Evolutionary conservation across 2,888 invertebrate species (phyloP).

Genomic region (Podotricha telesiphe): DNA sequence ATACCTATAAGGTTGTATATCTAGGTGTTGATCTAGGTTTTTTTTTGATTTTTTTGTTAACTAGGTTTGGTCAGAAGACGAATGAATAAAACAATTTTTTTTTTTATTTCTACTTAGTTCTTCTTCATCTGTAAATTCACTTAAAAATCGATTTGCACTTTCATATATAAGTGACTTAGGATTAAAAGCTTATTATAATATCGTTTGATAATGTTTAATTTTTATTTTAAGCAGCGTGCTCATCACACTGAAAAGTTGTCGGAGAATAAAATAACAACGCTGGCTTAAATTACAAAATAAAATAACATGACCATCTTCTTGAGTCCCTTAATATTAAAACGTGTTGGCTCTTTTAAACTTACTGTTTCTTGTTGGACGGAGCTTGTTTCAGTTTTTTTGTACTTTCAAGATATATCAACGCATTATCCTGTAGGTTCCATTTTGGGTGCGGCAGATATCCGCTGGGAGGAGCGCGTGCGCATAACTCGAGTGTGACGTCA

Average conservation of each 20-base stretch:
- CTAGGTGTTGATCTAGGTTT: too few relatives aligned
- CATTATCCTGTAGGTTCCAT: slow-evolving; percentile 76
- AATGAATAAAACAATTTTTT: too few relatives aligned
- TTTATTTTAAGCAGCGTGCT: slow-evolving; percentile 31
- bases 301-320: slow-evolving; percentile 59
- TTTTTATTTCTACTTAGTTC: too few relatives aligned
- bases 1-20: too few relatives aligned
- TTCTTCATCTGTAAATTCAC: too few relatives aligned
- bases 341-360: slow-evolving; percentile 71
- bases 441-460: slow-evolving; percentile 56
- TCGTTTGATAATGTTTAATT: background rate
- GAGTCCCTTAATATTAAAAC: slow-evolving; percentile 61
- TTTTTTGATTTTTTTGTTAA: too few relatives aligned
- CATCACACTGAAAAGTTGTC: slow-evolving; percentile 51
- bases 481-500: slow-evolving; percentile 79
- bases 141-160: too few relatives aligned
- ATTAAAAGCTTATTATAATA: too few relatives aligned
- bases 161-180: too few relatives aligned
- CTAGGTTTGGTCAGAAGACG: too few relatives aligned
- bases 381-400: slow-evolving; percentile 57
- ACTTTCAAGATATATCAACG: slow-evolving; percentile 76
- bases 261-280: slow-evolving; percentile 56
- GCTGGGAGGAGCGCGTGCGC: slow-evolving; percentile 64
- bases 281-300: slow-evolving; percentile 47
- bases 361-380: slow-evolving; percentile 58